phyloP scores from a whole-genome alignment of 37 sponge, comb jelly and placozoan genomes.

The Spongilla lacustris region DNA sequence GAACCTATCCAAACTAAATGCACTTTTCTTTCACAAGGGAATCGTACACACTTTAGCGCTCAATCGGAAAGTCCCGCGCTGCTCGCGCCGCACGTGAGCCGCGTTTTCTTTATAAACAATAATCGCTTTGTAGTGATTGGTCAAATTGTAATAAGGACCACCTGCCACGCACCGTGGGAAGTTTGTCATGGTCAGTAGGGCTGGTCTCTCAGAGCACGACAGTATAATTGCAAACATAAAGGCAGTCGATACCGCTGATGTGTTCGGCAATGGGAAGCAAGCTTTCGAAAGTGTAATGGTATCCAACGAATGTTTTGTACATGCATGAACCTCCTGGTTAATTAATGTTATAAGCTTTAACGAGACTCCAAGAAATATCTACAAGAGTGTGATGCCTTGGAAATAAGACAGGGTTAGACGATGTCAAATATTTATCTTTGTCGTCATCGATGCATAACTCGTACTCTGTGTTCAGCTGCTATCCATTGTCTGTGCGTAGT shows the following conservation, averaged over 20 bases:
- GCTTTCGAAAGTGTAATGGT: background rate
- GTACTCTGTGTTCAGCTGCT: background rate
- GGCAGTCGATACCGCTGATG: background rate
- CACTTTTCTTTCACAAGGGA: background rate
- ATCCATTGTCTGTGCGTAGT: slow-evolving; percentile 9
- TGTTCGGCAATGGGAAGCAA: background rate
- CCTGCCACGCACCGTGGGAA: background rate
- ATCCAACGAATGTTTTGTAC: background rate
- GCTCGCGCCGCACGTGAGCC: background rate
- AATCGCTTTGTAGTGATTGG: background rate
- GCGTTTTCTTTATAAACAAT: background rate
- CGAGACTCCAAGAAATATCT: background rate
- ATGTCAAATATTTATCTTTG: background rate
- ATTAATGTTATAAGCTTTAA: background rate
- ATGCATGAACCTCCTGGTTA: background rate
- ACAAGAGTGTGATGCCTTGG: background rate
- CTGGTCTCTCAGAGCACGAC: background rate
- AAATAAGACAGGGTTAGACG: background rate
- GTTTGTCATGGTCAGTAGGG: background rate
- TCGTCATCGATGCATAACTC: background rate
- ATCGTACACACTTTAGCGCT: background rate
- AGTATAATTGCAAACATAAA: background rate
- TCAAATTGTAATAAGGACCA: background rate
- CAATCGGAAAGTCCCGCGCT: background rate
- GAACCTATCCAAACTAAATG: background rate